phyloP scores from a whole-genome alignment of 2,797 vertebrate genomes.

The Muraenolepis orangiensis region DNA sequence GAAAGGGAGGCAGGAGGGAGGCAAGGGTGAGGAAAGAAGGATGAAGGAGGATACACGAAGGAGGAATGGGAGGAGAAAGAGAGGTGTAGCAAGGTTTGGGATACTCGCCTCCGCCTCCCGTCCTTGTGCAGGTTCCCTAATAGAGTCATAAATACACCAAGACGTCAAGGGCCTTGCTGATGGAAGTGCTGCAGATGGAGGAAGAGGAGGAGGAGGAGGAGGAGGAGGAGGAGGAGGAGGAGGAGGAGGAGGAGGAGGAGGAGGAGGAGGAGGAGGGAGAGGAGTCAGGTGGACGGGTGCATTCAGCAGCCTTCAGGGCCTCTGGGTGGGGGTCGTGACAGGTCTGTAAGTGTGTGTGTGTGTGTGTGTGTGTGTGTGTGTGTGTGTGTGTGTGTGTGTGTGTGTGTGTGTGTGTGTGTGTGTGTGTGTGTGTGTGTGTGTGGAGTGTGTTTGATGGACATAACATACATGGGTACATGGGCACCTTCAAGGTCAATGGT shows the following conservation, averaged over 20 bases:
- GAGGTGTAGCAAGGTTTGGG: slow-evolving; percentile 14
- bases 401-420: slow-evolving; percentile 1
- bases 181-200: slow-evolving; percentile 28
- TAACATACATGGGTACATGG: slow-evolving; percentile 1
- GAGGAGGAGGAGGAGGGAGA: not conserved
- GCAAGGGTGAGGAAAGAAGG: too few relatives aligned
- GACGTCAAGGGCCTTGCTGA: slow-evolving; percentile 39
- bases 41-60: not conserved
- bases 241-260: too few relatives aligned
- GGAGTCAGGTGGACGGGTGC: slow-evolving; percentile 27
- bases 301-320: slow-evolving; percentile 6
- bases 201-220: not conserved
- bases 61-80: slow-evolving; percentile 33
- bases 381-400: not conserved
- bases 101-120: slow-evolving; percentile 18
- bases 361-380: too few relatives aligned
- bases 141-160: slow-evolving; percentile 72
- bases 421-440: not conserved
- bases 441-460: slow-evolving; percentile 1
- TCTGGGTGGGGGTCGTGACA: not conserved
- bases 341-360: not conserved
- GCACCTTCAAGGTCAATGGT: slow-evolving; percentile 11
- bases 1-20: not conserved
- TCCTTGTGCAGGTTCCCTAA: slow-evolving; percentile 67
- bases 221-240: too few relatives aligned